phyloP scores from a whole-genome alignment of 2,888 invertebrate species.

The Parascotia fuliginaria region DNA sequence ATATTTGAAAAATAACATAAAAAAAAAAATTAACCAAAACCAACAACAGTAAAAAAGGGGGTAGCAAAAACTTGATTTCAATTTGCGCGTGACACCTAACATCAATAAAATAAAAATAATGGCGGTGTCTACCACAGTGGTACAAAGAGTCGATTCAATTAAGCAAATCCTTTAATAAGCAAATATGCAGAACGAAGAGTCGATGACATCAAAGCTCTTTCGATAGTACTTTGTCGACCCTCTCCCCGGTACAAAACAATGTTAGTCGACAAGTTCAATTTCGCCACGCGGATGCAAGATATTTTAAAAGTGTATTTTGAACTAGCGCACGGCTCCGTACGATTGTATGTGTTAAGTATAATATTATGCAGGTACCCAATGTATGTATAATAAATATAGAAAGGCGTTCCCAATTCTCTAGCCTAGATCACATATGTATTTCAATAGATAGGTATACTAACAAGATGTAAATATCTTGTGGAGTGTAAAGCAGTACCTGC shows the following conservation, averaged over 20 bases:
- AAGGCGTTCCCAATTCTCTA: no score
- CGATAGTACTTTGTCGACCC: constrained; percentile 42
- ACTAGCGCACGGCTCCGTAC: no score
- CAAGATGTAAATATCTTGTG: no score
- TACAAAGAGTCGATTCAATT: constrained; percentile 40
- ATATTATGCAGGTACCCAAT: no score
- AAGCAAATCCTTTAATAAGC: constrained; percentile 54
- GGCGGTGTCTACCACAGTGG: constrained; percentile 15
- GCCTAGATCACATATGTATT: no score
- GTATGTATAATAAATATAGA: no score
- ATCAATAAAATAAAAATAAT: constrained; percentile 45
- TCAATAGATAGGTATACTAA: no score
- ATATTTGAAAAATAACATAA: no score
- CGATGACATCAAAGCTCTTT: constrained; percentile 58
- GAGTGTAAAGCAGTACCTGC: no score
- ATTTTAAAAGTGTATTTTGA: no score
- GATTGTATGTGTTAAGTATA: no score
- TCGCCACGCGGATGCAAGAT: background rate
- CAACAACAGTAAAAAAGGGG: background rate
- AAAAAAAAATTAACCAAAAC: background rate
- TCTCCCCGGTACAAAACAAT: constrained; percentile 4
- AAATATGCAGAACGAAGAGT: constrained; percentile 67
- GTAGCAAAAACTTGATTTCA: constrained; percentile 19
- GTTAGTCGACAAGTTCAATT: constrained; percentile 4
- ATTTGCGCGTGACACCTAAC: constrained; percentile 20